Evolutionary conservation across 2,888 invertebrate species (phyloP), one percentile per base, ranked within the genome.

Genomic region (Phytoseiulus persimilis): DNA sequence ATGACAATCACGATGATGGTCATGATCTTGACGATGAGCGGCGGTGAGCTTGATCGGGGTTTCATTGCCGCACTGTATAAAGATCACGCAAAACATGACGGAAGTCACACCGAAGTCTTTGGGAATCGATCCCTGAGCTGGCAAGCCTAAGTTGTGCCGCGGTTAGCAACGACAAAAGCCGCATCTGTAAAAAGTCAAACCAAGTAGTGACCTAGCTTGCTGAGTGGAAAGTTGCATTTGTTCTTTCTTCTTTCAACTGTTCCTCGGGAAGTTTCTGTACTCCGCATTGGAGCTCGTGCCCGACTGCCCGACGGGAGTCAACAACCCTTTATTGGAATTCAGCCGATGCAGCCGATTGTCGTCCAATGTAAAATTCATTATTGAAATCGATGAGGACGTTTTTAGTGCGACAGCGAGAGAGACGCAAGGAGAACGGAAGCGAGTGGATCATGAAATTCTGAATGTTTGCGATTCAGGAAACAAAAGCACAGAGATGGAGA

Each of bases 101-200:
- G 1, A 65, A 65, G 23, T 14, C 65, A 23, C 28, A 65, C 65
- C 18, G 1, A 65, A 65, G 23, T 14, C 65, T 65, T 65, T 23
- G 65, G 65, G 65, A 65, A 65, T 65, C 65, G 65, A 65, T 65
- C 28, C 65, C 65, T 28, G 18, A 65, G 65, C 65, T 65, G 65
- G 65, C 65, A 65, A 65, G 65, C 65, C 65, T 65, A 65, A 65
- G 65, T 65, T 65, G 65, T 65, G 65, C 65, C 65, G 65, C 65
- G 65, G 65, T 65, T 65, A 65, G 65, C 65, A 28, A 65, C 23
- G 65, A 65, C 28, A 28, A 65, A 65, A 65, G 18, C 65, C 65
- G 65, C 65, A 65, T 23, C 65, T 65, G 65, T 65, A 65, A 65
- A 65, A 65, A 65, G 65, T 65, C 65, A 28, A 23, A 14, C 23